These are phyloP conservation scores for Trissolcus brochymenae DNA, from an alignment of 2,888 invertebrate species.

Conservation along the genomic window DNA sequence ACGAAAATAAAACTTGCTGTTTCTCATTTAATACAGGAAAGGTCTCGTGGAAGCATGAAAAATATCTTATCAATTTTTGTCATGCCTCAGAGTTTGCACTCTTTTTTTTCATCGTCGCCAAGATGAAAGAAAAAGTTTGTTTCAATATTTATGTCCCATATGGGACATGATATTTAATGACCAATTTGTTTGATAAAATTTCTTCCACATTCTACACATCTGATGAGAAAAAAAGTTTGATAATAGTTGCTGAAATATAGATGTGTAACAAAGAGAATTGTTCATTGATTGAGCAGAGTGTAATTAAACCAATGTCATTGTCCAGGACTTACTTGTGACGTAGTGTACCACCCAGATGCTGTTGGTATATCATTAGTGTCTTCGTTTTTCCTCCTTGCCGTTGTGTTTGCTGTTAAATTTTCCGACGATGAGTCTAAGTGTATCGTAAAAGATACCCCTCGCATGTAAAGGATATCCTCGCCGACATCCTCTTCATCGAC, in stretches of 20 bases:
- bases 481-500: conserved; percentile 70
- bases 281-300: conserved; percentile 14
- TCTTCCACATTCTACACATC: too few species aligned
- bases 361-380: conserved; percentile 62
- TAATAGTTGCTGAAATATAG: conserved; percentile 7
- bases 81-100: too few species aligned
- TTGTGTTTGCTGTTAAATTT: conserved; percentile 63
- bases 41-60: too few species aligned
- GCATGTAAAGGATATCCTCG: conserved; percentile 77
- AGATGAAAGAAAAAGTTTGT: too few species aligned
- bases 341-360: conserved; percentile 59
- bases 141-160: too few species aligned
- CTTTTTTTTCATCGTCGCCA: too few species aligned
- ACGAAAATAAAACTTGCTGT: too few species aligned
- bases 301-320: conserved; percentile 36
- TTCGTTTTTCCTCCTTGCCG: conserved; percentile 61
- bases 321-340: conserved; percentile 63
- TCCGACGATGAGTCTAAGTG: conserved; percentile 66
- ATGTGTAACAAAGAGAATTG: conserved; percentile 19
- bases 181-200: too few species aligned
- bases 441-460: conserved; percentile 72
- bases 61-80: too few species aligned
- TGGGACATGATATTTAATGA: too few species aligned
- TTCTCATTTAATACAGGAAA: too few species aligned
- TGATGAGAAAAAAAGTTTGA: too few species aligned